Percentiles rank a stretch among this genome's conserved stretches.
Evolutionary conservation across 30 jellyfish, hydroid and myxozoan species (phyloP).

Genomic region (Morbakka virulenta): DNA sequence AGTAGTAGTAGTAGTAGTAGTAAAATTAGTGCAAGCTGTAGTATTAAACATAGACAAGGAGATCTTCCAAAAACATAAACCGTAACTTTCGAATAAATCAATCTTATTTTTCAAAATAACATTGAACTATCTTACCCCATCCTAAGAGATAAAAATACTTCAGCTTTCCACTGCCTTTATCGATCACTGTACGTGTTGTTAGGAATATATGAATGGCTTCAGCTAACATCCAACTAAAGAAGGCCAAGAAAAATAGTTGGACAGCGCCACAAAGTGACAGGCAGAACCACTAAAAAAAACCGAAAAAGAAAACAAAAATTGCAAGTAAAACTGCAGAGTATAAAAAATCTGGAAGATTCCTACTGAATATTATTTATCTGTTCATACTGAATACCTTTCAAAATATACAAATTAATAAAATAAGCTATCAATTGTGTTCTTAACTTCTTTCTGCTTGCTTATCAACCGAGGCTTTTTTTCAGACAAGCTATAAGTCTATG

Average conservation of each 20-base stretch:
- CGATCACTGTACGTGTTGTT: slow-evolving; percentile 79
- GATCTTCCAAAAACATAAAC: too few species aligned
- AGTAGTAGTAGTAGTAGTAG: too few species aligned
- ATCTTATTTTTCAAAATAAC: not conserved
- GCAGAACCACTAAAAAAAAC: slow-evolving; percentile 74
- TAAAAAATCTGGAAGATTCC: not conserved
- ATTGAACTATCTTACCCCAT: slow-evolving; percentile 97
- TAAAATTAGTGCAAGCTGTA: too few species aligned
- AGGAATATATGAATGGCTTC: slow-evolving; percentile 87
- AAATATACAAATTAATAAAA: too few species aligned
- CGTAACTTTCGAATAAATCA: not conserved
- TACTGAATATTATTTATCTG: too few species aligned
- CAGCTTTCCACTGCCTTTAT: slow-evolving; percentile 80
- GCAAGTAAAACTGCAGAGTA: not conserved
- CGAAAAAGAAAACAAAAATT: not conserved
- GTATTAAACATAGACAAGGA: too few species aligned
- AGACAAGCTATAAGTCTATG: too few species aligned
- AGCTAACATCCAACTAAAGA: slow-evolving; percentile 92
- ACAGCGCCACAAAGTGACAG: slow-evolving; percentile 73
- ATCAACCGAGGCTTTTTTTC: too few species aligned
- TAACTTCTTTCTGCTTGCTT: too few species aligned
- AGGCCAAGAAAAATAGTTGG: slow-evolving; percentile 74
- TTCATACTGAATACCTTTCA: too few species aligned
- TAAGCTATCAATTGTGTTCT: too few species aligned
- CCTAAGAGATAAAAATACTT: slow-evolving; percentile 81